Evolutionary conservation across 2,888 invertebrate species (phyloP).

Genomic region (Formica aserva): DNA sequence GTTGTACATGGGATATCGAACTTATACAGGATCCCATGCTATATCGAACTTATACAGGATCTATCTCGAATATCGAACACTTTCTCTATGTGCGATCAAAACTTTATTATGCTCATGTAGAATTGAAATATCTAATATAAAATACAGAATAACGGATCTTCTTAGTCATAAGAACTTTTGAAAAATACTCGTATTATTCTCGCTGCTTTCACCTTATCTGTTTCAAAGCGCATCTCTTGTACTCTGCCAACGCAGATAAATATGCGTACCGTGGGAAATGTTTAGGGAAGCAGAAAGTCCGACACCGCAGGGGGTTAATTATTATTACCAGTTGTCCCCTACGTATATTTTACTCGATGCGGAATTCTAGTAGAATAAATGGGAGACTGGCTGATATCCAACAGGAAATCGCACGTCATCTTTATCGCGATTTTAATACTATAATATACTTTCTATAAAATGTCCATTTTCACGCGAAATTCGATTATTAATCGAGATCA

Average conservation of each 20-base stretch:
- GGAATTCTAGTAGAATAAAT: neutral
- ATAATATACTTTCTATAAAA: neutral
- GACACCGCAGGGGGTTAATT: slow-evolving; percentile 21
- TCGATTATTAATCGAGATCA: slow-evolving; percentile 22
- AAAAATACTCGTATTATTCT: slow-evolving; percentile 5
- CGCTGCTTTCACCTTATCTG: neutral
- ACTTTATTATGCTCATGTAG: neutral
- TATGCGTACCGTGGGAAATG: neutral
- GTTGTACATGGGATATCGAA: neutral
- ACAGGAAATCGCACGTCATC: slow-evolving; percentile 10
- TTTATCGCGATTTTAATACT: slow-evolving; percentile 16
- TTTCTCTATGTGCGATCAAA: neutral
- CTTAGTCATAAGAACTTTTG: neutral
- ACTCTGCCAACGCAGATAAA: neutral
- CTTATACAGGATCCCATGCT: too few relatives aligned
- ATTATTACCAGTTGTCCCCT: neutral
- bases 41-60: neutral
- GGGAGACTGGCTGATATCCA: neutral
- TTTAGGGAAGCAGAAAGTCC: neutral
- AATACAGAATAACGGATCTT: neutral
- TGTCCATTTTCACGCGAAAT: neutral
- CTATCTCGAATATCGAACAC: neutral
- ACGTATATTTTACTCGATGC: neutral
- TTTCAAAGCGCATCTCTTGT: neutral
- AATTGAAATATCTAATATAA: neutral